Conservation (phyloP, 1,140 invertebrate genomes). For the Brachionus angularis region DNA sequence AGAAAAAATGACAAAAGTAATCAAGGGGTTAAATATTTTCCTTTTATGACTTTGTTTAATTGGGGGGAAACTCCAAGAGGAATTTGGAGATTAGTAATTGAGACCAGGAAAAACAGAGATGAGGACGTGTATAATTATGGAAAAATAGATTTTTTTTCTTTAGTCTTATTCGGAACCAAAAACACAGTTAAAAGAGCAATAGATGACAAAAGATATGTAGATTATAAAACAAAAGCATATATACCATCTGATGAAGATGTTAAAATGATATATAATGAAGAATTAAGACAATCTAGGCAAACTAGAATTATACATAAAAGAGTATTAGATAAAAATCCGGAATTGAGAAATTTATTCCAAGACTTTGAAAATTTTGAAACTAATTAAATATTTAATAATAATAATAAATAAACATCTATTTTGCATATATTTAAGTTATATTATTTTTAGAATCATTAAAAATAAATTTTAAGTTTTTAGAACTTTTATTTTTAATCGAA, state of each 20-base stretch:
- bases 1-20: slow-evolving; percentile 69
- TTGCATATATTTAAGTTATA: no score
- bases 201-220: not conserved
- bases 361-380: no score
- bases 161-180: slow-evolving; percentile 12
- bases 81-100: slow-evolving; percentile 65
- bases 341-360: no score
- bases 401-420: no score
- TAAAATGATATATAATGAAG: slow-evolving; percentile 26
- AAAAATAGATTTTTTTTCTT: slow-evolving; percentile 18
- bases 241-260: not conserved
- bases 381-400: no score
- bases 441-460: no score
- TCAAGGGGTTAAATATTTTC: slow-evolving; percentile 65
- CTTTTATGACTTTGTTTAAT: slow-evolving; percentile 80
- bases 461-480: no score
- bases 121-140: not conserved
- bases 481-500: no score
- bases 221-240: not conserved
- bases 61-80: slow-evolving; percentile 81
- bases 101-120: not conserved
- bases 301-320: not conserved
- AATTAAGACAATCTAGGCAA: slow-evolving; percentile 20
- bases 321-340: not conserved
- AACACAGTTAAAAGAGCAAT: not conserved